Conservation (phyloP, 2,797 vertebrate genomes). For the Threskiornis aethiopicus region DNA sequence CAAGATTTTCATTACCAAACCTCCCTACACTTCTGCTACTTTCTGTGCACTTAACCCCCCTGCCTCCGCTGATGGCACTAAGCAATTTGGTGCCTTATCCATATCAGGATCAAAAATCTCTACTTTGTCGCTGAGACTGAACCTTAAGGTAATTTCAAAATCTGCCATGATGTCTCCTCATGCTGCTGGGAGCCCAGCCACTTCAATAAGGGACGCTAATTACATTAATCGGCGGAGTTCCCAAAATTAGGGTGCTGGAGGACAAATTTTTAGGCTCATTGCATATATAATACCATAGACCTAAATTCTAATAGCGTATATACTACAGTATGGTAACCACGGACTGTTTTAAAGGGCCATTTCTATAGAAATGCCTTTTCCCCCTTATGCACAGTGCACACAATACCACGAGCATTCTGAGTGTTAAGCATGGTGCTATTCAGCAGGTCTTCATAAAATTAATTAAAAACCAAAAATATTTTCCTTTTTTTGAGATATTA, state of each 20-base stretch:
- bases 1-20: neutral
- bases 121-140: neutral
- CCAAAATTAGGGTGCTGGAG: neutral
- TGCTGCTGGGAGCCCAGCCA: neutral
- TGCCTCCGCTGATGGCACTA: accelerated
- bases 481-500: neutral
- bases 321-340: neutral
- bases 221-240: neutral
- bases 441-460: neutral
- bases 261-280: neutral
- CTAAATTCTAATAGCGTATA: neutral
- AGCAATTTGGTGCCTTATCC: neutral
- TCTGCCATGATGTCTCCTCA: neutral
- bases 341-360: neutral
- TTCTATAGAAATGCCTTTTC: neutral
- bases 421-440: neutral
- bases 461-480: neutral
- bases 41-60: neutral
- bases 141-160: neutral
- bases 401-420: neutral
- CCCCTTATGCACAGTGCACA: accelerated
- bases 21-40: neutral
- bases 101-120: neutral
- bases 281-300: neutral
- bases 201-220: neutral